Evolutionary conservation across 1,140 invertebrate species (phyloP), one percentile per base, ranked within the genome.

Genomic region (Hypsibius dujardini): DNA sequence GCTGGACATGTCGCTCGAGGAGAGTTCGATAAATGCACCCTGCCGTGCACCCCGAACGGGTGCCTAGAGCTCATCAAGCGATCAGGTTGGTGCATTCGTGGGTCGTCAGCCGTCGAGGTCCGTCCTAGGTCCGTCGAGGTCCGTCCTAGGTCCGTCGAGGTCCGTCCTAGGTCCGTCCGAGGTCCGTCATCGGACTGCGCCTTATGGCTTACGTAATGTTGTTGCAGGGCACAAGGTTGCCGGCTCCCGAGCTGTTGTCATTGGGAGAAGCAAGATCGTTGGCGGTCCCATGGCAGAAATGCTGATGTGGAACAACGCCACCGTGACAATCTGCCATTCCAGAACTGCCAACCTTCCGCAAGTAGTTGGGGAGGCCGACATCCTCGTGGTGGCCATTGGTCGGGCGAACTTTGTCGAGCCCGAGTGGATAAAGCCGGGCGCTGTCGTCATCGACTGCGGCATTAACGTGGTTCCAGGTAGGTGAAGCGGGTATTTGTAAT

Each of bases 391-490:
- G 2, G 96, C 86, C 1, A 93, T 98, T 75, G 96, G 96, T 0
- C 84, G 87, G 76, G 82, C 93, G 2, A 85, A 94, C 80, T 84
- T 97, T 81, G 93, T 99, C 0, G 91, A 91, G 79, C 90, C 88
- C 0, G 87, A 87, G 70, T 98, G 95, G 95, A 87, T 99, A 60
- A 98, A 98, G 82, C 90, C 91, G 0, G 94, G 95, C 40, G 94
- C 95, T 67, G 87, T 98, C 46, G 95, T 99, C n/a, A 97, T 99
- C 75, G 96, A 99, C 79, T 99, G 95, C 83, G 96, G 96, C 59
- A 99, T 98, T 71, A 98, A 95, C 80, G 84, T 88, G 1, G 87
- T 95, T 74, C 84, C 89, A 81, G 92, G 91, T 94, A 71, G 72
- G 69, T 47, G 69, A 47, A 73, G 73, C n/a, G 75, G 73, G 46